A percentile compares a stretch with the other conserved stretches of the same genome.
phyloP scores from a whole-genome alignment of 2,888 invertebrate genomes.

The Luperina testacea region DNA sequence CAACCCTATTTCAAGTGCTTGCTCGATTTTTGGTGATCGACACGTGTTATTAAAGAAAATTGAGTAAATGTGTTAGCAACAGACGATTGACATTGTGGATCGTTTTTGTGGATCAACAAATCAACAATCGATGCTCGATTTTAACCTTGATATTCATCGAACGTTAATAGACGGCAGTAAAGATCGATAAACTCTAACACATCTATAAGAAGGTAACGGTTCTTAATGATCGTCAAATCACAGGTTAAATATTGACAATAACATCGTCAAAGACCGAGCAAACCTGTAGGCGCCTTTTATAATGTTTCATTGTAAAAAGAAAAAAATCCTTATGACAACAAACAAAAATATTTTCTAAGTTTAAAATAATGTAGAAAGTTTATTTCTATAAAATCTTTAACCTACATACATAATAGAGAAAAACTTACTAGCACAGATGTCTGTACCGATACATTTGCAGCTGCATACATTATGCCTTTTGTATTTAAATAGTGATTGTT shows the following conservation, averaged over 20 bases:
- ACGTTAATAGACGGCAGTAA: not conserved
- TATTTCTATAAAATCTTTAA: not conserved
- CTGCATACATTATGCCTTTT: constrained; percentile 14
- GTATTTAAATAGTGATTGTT: constrained; percentile 19
- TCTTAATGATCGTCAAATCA: not conserved
- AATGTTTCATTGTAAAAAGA: not conserved
- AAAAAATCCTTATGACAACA: not conserved
- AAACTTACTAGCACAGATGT: not conserved
- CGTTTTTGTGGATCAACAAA: not conserved
- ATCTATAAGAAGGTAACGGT: not conserved
- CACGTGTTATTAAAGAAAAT: not conserved
- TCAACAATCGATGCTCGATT: not conserved
- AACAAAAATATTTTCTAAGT: not conserved
- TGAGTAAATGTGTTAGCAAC: not conserved
- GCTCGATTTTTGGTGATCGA: not conserved
- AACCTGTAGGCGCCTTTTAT: not conserved
- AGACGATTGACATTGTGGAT: not conserved
- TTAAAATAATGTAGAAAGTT: not conserved
- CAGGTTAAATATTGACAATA: not conserved
- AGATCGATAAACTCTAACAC: not conserved
- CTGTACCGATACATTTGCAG: constrained; percentile 5
- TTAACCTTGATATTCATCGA: not conserved
- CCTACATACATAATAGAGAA: constrained; percentile 81
- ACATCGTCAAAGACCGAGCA: not conserved
- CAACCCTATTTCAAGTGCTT: not conserved